These are phyloP conservation scores for Lochmaea crataegi DNA, from an alignment of 2,888 invertebrate genomes.

Conservation along the genomic window DNA sequence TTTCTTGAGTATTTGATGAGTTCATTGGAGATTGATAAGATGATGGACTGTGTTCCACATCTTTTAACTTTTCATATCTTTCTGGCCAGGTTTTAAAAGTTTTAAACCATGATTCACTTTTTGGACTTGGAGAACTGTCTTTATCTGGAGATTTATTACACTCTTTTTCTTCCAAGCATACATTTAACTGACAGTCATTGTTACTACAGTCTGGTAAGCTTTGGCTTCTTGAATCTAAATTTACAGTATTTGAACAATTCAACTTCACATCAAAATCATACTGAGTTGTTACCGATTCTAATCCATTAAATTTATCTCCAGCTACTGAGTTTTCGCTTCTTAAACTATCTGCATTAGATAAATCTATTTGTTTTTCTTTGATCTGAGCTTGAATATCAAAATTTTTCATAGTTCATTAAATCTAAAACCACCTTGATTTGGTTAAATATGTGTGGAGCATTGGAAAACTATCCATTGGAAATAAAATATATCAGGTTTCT, in stretches of 20 bases:
- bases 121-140: conserved; percentile 35
- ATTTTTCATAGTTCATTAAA: conserved; percentile 46
- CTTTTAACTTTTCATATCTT: conserved; percentile 62
- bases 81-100: conserved; percentile 69
- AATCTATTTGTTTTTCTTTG: conserved; percentile 34
- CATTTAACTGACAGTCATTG: conserved; percentile 34
- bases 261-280: conserved; percentile 10
- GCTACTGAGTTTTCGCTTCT: conserved; percentile 39
- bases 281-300: conserved; percentile 9
- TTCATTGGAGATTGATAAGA: conserved; percentile 40
- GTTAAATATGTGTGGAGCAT: background rate
- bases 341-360: conserved; percentile 30
- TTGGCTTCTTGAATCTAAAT: conserved; percentile 59
- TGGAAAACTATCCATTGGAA: conserved; percentile 4
- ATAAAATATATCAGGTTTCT: background rate
- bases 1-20: conserved; percentile 51
- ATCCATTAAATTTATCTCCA: background rate
- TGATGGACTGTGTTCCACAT: conserved; percentile 52
- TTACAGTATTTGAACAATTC: conserved; percentile 27
- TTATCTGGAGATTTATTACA: conserved; percentile 21
- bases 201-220: conserved; percentile 64
- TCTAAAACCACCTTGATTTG: conserved; percentile 3
- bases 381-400: conserved; percentile 37
- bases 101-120: conserved; percentile 63
- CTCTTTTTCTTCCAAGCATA: conserved; percentile 36